Evolutionary conservation across 1,140 invertebrate genomes (phyloP), one percentile per base, ranked within the genome.

Genomic region (Nasonia longicornis): DNA sequence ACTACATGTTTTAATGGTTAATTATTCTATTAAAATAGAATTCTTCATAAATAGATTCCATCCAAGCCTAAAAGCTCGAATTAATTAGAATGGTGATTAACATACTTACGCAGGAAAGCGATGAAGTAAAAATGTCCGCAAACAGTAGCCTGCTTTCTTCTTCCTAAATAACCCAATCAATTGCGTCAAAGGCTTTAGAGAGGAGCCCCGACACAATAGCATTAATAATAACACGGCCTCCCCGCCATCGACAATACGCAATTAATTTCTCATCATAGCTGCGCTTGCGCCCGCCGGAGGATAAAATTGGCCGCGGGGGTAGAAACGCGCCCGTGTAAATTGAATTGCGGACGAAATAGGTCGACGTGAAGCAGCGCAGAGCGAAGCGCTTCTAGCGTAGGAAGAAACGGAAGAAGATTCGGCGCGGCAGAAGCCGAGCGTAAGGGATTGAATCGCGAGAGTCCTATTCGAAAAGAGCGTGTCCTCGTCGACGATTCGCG

Each of bases 261-360:
- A 74, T 74, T 74, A 74, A 74, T 74, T 74, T 74, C 72, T 74
- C 45, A 58, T 42, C 2, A 42, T 58, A 58, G 1, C 8, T 14
- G 3, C 2, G 52, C 52, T 7, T 16, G 6, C 72, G 52, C 22
- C 29, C n/a, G n/a, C 3, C 12, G 4, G 8, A 45, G 14, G 22
- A 29, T 42, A 4, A 38, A 66, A 66, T 76, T 76, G 29, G 71
- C 71, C 20, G 14, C 2, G 26, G 22, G 10, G 6, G 20, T n/a
- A 58, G 52, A 3, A 58, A 58, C 52, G 52, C 20, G 14, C 52
- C 7, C 4, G 64, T 45, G 74, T 66, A 76, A 76, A 76, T 76
- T 64, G 58, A 76, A 76, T 76, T 66, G 63, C 63, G 74, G 74
- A 26, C 35, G 12, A 76, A 76, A 76, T 76, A 31, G 58, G 31